phyloP scores from a whole-genome alignment of 2,797 vertebrate genomes.

The Serranus cabrilla region DNA sequence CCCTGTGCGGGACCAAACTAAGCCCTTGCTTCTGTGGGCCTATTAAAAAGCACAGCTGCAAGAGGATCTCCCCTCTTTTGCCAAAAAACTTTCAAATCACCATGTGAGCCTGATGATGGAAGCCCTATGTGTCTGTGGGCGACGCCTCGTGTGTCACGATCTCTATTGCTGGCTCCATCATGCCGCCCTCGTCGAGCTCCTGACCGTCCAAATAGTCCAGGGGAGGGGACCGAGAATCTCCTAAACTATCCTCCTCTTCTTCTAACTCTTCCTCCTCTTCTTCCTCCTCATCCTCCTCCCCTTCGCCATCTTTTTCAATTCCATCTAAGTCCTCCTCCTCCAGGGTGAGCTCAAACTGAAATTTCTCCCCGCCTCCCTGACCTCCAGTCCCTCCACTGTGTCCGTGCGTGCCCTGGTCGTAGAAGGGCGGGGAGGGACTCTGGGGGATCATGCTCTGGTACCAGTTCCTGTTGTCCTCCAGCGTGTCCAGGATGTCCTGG shows the following conservation, averaged over 20 bases:
- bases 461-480: slow-evolving; percentile 99
- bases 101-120: slow-evolving; percentile 56
- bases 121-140: slow-evolving; percentile 93
- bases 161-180: slow-evolving; percentile 88
- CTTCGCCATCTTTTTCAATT: slow-evolving; percentile 91
- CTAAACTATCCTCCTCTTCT: slow-evolving; percentile 88
- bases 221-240: slow-evolving; percentile 78
- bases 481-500: slow-evolving; percentile 97
- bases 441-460: slow-evolving; percentile 99
- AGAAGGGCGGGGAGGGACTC: slow-evolving; percentile 96
- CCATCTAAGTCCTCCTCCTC: slow-evolving; percentile 96
- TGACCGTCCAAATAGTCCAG: slow-evolving; percentile 75
- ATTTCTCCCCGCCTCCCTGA: slow-evolving; percentile 90
- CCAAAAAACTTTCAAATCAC: slow-evolving; percentile 76
- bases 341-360: slow-evolving; percentile 97
- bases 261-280: slow-evolving; percentile 73
- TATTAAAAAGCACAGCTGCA: slow-evolving; percentile 86
- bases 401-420: slow-evolving; percentile 91
- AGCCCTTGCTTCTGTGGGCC: slow-evolving; percentile 82
- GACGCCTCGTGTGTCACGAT: slow-evolving; percentile 93
- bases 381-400: slow-evolving; percentile 83
- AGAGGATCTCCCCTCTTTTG: slow-evolving; percentile 81
- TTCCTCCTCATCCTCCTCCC: slow-evolving; percentile 73
- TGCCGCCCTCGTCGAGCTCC: slow-evolving; percentile 74
- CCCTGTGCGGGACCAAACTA: slow-evolving; percentile 80